These are phyloP conservation scores for Aphis gossypii DNA, from an alignment of 1,140 invertebrate genomes.

Conservation along the genomic window DNA sequence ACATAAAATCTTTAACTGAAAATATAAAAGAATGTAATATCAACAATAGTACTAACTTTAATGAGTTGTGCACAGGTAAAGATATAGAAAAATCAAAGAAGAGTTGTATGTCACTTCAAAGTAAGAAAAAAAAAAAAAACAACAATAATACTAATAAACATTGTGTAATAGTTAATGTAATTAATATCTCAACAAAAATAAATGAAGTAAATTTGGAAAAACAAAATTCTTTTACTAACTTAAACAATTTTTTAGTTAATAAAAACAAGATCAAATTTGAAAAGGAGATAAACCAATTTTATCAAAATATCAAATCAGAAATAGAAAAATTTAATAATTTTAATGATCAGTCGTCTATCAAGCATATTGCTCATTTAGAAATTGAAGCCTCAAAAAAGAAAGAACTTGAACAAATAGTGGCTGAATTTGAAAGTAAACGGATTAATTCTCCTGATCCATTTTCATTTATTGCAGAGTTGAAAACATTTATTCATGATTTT, in stretches of 20 bases:
- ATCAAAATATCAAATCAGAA: slow-evolving; percentile 12
- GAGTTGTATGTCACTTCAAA: neutral
- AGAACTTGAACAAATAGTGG: slow-evolving; percentile 40
- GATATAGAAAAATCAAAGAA: neutral
- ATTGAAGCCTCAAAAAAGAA: slow-evolving; percentile 50
- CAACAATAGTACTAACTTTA: neutral
- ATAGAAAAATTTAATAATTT: neutral
- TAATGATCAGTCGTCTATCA: neutral
- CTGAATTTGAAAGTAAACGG: slow-evolving; percentile 25
- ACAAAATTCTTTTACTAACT: neutral
- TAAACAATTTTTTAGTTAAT: neutral
- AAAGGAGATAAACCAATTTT: neutral
- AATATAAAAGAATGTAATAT: neutral
- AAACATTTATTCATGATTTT: slow-evolving; percentile 19
- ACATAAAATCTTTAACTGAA: slow-evolving; percentile 7
- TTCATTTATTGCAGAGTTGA: neutral
- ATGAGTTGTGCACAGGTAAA: too few species aligned
- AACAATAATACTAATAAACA: neutral
- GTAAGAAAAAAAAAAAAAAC: neutral
- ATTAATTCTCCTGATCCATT: slow-evolving; percentile 43
- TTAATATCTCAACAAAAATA: neutral
- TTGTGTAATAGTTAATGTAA: neutral
- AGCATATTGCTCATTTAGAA: slow-evolving; percentile 49
- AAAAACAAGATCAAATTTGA: neutral
- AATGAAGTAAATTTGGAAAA: neutral